Evolutionary conservation across 1,140 invertebrate genomes (phyloP), one percentile per base, ranked within the genome.

Genomic region (Geopemphigus sp.): DNA sequence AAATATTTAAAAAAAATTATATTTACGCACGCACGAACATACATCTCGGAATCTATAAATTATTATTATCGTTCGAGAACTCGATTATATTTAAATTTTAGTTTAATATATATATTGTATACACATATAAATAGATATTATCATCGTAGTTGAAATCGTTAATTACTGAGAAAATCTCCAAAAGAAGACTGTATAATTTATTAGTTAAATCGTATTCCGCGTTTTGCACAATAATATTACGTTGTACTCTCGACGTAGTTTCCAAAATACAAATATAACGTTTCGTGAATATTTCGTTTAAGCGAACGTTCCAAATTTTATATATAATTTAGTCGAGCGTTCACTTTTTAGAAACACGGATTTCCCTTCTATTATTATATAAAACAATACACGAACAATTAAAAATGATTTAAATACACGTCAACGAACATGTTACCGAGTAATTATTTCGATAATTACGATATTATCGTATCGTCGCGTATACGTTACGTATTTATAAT

Each of bases 171-270:
- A 63, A 63, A 17, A 11, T 19, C 17, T 63, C 26, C 29, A 63
- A 50, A 8, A 29, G 29, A 64, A 39, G 12, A 4, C 19, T 64
- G 39, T 64, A n/a, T 64, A n/a, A n/a, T 64, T 64, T 64, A 8
- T 4, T 29, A 32, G 6, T 19, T 10, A 32, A 6, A 24, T 0
- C 22, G 22, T 24, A 32, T 63, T n/a, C 5, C 19, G 19, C 29
- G n/a, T 57, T 57, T 3, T 32, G 29, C n/a, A 45, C 32, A 14
- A 64, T 22, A 17, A 64, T 64, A 50, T 14, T 50, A 50, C 12
- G 15, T n/a, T 19, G 1, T 45, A 66, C 63, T 66, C 45, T 66
- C 45, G 63, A 66, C 63, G 45, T 66, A 66, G 63, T 66, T 66
- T n/a, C 32, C n/a, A 32, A 66, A 45, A 22, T 22, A 66, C 32